These are phyloP conservation scores for Rugalucina vietnamica DNA, from an alignment of 2,888 invertebrate genomes.

Conservation along the genomic window DNA sequence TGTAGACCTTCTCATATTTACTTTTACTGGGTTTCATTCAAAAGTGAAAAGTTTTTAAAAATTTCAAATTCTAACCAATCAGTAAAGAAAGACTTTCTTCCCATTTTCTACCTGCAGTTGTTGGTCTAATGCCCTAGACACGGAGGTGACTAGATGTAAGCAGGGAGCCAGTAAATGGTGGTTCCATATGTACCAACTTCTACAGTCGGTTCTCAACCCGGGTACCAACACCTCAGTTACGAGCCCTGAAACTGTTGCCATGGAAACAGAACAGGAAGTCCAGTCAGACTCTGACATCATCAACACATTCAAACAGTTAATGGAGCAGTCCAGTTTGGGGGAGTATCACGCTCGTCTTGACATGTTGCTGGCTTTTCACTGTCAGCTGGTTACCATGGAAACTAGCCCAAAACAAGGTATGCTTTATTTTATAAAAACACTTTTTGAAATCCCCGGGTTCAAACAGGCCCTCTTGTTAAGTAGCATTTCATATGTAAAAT, in stretches of 20 bases:
- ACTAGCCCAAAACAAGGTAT: conserved; percentile 51
- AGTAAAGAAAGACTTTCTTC: too few relatives aligned
- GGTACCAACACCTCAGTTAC: conserved; percentile 9
- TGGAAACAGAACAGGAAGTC: neutral
- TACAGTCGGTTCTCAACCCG: conserved; percentile 56
- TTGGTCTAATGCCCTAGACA: conserved; percentile 93
- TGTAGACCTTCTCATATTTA: too few relatives aligned
- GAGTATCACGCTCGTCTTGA: conserved; percentile 92
- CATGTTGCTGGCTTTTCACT: conserved; percentile 92
- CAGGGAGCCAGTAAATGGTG: conserved; percentile 93
- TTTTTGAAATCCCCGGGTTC: too few relatives aligned
- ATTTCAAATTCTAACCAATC: too few relatives aligned
- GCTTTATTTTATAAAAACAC: too few relatives aligned
- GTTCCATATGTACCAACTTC: conserved; percentile 90
- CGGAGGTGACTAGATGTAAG: conserved; percentile 85
- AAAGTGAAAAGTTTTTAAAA: too few relatives aligned
- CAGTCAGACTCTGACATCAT: conserved; percentile 61
- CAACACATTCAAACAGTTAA: conserved; percentile 89
- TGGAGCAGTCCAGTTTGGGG: conserved; percentile 92
- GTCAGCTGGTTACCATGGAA: conserved; percentile 89
- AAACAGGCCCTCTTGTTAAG: too few relatives aligned
- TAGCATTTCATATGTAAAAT: too few relatives aligned
- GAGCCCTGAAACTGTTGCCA: neutral
- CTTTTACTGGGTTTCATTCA: too few relatives aligned
- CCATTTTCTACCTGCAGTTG: too few relatives aligned